These are phyloP conservation scores for Glossosoma conforme DNA, from an alignment of 1,140 invertebrate genomes.

Conservation along the genomic window DNA sequence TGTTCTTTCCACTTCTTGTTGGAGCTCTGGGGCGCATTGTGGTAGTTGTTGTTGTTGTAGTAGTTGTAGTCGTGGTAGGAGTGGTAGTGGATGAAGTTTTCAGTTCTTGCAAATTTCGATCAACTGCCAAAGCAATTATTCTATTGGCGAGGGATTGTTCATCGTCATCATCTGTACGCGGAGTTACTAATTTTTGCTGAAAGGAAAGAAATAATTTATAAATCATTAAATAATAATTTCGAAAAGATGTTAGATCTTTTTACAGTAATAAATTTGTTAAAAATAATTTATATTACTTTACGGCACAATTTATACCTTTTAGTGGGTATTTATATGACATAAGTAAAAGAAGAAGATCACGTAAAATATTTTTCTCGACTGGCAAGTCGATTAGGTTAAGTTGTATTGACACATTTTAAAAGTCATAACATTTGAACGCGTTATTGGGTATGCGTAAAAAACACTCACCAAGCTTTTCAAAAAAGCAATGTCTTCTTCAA, in stretches of 20 bases:
- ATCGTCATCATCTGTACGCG: conserved; percentile 11
- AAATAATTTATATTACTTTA: conserved; percentile 4
- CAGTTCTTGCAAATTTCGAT: conserved; percentile 46
- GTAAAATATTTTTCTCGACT: no score
- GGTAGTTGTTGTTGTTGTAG: conserved; percentile 32
- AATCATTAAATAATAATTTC: not conserved
- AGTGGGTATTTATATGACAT: no score
- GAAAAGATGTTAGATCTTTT: not conserved
- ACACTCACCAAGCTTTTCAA: conserved; percentile 46
- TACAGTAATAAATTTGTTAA: not conserved
- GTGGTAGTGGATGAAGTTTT: conserved; percentile 30
- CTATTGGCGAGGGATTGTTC: conserved; percentile 47
- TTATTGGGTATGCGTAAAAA: no score
- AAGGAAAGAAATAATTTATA: conserved; percentile 7
- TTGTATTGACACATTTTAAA: no score
- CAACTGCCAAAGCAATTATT: conserved; percentile 48
- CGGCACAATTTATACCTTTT: no score
- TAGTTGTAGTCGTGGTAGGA: conserved; percentile 21
- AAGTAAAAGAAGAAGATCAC: no score
- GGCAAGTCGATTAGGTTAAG: no score
- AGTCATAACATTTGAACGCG: no score
- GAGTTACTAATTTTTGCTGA: conserved; percentile 16
- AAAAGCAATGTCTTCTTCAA: conserved; percentile 49
- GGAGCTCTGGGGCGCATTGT: conserved; percentile 31
- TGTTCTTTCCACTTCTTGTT: conserved; percentile 27